Evolutionary conservation across 2,113 vertebrate species (phyloP).

Genomic region (Oostethus manadensis): DNA sequence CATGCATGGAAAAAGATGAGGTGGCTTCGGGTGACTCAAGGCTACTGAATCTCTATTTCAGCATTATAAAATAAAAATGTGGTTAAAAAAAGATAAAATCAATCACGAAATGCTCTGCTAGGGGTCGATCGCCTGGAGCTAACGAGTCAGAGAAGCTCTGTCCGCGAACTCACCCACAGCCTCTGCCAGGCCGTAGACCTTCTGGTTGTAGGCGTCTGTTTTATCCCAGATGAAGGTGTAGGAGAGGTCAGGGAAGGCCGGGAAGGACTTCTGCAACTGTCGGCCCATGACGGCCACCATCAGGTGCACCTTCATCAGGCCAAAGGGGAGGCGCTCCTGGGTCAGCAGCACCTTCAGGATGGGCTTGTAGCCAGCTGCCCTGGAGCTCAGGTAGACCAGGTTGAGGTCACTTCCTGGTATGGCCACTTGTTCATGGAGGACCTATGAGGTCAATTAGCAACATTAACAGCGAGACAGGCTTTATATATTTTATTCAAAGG

Average conservation of each 20-base stretch:
- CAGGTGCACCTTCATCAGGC: conserved; percentile 96
- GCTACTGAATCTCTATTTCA: conserved; percentile 38
- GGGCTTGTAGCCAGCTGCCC: conserved; percentile 93
- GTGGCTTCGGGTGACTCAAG: conserved; percentile 42
- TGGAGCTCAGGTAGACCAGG: conserved; percentile 93
- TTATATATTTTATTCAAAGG: too few relatives aligned
- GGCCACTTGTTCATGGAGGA: conserved; percentile 93
- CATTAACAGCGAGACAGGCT: conserved; percentile 20
- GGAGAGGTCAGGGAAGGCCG: conserved; percentile 90
- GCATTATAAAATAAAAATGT: background rate
- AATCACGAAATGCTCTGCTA: conserved; percentile 44
- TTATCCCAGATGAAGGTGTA: conserved; percentile 99
- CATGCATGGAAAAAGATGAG: conserved; percentile 56
- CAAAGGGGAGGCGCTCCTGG: conserved; percentile 85
- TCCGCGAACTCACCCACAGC: conserved; percentile 83
- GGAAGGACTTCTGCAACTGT: conserved; percentile 97
- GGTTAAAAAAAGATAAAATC: conserved; percentile 29
- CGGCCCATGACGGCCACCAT: conserved; percentile 97
- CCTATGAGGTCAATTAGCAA: conserved; percentile 63
- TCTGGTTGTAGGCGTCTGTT: conserved; percentile 95
- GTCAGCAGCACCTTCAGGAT: conserved; percentile 97
- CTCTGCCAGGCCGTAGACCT: conserved; percentile 92
- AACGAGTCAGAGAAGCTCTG: conserved; percentile 31
- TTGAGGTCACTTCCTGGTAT: conserved; percentile 94
- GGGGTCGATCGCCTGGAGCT: conserved; percentile 47